Evolutionary conservation across 1,140 invertebrate genomes (phyloP).

Genomic region (Halesus radiatus): DNA sequence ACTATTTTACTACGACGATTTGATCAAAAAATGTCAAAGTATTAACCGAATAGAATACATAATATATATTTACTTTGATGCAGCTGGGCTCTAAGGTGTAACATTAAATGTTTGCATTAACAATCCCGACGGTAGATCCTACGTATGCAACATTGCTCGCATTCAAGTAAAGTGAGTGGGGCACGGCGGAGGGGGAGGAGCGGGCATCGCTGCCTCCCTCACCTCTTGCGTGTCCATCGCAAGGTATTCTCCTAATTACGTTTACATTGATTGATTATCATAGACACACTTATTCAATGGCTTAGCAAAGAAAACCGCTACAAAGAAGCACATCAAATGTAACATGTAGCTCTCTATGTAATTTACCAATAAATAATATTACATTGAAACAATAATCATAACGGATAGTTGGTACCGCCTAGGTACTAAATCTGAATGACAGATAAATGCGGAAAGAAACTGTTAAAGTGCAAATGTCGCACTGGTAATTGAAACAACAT

Average conservation of each 20-base stretch:
- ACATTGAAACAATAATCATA: neutral
- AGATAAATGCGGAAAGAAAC: too few relatives aligned
- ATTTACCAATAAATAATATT: slow-evolving; percentile 35
- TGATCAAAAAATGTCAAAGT: slow-evolving; percentile 3
- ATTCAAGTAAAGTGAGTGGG: too few relatives aligned
- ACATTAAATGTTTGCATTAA: too few relatives aligned
- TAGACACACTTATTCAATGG: slow-evolving; percentile 28
- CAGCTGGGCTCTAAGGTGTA: slow-evolving; percentile 11
- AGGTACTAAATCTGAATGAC: too few relatives aligned
- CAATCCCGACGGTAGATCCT: too few relatives aligned
- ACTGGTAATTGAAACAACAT: too few relatives aligned
- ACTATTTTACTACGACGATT: slow-evolving; percentile 31
- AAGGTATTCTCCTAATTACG: neutral
- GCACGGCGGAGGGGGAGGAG: too few relatives aligned
- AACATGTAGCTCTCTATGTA: slow-evolving; percentile 60
- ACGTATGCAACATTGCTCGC: too few relatives aligned
- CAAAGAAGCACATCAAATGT: slow-evolving; percentile 61
- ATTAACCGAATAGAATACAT: slow-evolving; percentile 8
- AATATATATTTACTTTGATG: neutral
- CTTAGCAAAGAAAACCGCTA: slow-evolving; percentile 3
- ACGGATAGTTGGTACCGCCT: neutral
- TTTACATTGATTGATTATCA: slow-evolving; percentile 27
- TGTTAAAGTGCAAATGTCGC: too few relatives aligned
- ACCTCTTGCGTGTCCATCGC: too few relatives aligned
- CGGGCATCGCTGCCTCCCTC: too few relatives aligned